phyloP scores from a whole-genome alignment of 2,888 invertebrate species.

The Trachelus tabidus region DNA sequence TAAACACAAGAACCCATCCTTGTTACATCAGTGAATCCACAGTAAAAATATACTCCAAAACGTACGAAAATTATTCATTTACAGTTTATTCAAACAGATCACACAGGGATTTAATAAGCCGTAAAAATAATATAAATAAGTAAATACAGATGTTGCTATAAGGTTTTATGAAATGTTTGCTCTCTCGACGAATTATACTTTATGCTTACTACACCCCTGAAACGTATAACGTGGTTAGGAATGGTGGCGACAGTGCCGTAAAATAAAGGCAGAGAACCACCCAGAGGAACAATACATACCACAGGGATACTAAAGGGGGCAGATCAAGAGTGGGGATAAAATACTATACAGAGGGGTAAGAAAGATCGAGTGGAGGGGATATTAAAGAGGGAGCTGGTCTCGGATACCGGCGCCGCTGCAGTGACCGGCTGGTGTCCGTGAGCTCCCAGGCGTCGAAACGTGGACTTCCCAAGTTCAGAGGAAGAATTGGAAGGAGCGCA shows the following conservation, averaged over 20 bases:
- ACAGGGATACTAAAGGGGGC: not conserved
- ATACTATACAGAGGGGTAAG: not conserved
- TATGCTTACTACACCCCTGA: not conserved
- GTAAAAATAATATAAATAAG: not conserved
- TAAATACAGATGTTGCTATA: not conserved
- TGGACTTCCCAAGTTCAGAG: constrained; percentile 13
- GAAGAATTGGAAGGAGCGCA: not conserved
- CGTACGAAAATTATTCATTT: not conserved
- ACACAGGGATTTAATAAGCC: not conserved
- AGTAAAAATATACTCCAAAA: not conserved
- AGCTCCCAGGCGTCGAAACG: constrained; percentile 43
- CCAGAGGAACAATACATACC: not conserved
- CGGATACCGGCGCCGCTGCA: constrained; percentile 46
- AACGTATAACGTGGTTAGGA: not conserved
- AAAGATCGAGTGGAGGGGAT: not conserved
- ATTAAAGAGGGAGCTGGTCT: constrained; percentile 28
- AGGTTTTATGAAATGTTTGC: not conserved
- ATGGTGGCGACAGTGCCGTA: not conserved
- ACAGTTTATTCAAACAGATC: not conserved
- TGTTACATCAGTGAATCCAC: not conserved
- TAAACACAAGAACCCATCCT: not conserved
- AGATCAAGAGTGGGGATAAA: constrained; percentile 11
- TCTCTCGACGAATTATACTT: not conserved
- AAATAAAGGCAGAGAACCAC: not conserved
- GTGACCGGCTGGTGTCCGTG: constrained; percentile 57